Conservation (phyloP, 1,140 invertebrate species). For the Euborellia annulipes region DNA sequence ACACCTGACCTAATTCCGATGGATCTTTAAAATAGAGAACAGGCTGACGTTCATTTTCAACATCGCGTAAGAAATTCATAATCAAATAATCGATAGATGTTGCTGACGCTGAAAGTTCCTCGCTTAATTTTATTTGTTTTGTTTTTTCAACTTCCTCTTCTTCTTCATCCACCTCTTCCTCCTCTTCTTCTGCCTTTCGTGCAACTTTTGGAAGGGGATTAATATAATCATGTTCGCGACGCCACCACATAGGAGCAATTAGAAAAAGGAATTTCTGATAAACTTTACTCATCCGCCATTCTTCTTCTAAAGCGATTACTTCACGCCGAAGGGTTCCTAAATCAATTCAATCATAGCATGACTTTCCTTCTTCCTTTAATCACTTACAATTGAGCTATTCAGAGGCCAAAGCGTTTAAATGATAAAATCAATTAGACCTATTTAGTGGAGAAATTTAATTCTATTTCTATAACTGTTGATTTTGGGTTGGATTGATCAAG, state of each 20-base stretch:
- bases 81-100: conserved; percentile 30
- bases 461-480: no score
- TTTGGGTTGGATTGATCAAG: no score
- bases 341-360: no score
- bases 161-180: background rate
- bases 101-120: conserved; percentile 9
- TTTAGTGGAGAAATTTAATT: no score
- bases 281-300: conserved; percentile 38
- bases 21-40: conserved; percentile 40
- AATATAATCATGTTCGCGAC: conserved; percentile 27
- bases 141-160: background rate
- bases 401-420: no score
- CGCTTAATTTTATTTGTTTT: background rate
- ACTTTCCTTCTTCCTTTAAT: no score
- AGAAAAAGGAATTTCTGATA: conserved; percentile 46
- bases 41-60: conserved; percentile 26
- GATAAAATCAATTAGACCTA: no score
- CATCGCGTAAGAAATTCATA: conserved; percentile 30
- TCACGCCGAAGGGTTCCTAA: conserved; percentile 33
- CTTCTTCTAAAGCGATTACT: conserved; percentile 42
- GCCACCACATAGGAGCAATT: conserved; percentile 39
- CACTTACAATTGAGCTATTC: no score
- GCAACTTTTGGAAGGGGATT: conserved; percentile 19
- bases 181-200: background rate
- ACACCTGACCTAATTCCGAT: conserved; percentile 34